phyloP scores from a whole-genome alignment of 2,888 invertebrate species.

The Xanthorhoe spadicearia region DNA sequence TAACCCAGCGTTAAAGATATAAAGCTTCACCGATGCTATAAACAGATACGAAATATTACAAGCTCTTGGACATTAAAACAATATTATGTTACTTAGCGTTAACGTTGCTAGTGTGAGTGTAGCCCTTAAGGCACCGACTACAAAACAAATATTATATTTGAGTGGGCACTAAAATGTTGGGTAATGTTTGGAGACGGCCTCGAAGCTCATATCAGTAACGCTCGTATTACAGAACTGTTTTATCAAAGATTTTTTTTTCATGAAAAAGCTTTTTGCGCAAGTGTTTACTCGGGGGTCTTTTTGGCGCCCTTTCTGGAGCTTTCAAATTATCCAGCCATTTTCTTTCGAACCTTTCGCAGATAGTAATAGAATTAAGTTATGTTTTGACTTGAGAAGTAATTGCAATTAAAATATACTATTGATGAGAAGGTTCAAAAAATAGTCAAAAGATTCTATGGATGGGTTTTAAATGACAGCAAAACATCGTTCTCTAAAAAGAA shows the following conservation, averaged over 20 bases:
- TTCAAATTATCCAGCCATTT: constrained; percentile 33
- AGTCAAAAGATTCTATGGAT: background rate
- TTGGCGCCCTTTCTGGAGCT: constrained; percentile 31
- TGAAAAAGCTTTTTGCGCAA: constrained; percentile 40
- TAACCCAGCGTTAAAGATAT: background rate
- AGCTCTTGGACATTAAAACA: constrained; percentile 48
- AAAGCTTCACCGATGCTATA: background rate
- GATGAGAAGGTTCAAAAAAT: background rate
- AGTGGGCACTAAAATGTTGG: constrained; percentile 46
- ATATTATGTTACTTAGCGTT: constrained; percentile 50
- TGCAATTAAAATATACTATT: background rate
- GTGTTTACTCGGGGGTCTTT: constrained; percentile 38
- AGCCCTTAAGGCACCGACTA: constrained; percentile 36
- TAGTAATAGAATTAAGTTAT: constrained; percentile 14
- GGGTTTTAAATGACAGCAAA: background rate
- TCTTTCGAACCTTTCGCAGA: constrained; percentile 26
- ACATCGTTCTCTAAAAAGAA: constrained; percentile 6
- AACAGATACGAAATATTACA: constrained; percentile 17
- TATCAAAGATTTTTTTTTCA: constrained; percentile 43
- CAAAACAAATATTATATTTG: constrained; percentile 53
- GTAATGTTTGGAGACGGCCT: constrained; percentile 43
- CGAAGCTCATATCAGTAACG: constrained; percentile 45
- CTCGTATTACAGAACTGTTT: constrained; percentile 42
- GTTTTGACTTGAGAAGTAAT: background rate
- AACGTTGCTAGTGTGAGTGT: constrained; percentile 35